Conservation (phyloP, 2,797 vertebrate species). For the Syngnathus rostellatus region DNA sequence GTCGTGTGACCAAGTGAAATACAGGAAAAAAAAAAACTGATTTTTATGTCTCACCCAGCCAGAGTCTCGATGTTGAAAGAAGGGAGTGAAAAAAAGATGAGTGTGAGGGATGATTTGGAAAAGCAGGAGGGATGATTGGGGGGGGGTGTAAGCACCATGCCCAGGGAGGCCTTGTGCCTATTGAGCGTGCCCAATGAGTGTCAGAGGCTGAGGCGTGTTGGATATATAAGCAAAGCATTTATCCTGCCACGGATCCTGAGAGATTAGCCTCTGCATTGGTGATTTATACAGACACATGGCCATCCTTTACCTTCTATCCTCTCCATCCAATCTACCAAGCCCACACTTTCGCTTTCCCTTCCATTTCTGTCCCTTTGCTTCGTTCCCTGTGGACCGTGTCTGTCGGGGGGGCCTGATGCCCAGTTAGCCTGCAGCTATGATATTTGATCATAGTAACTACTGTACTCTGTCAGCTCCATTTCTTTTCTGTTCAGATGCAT, state of each 20-base stretch:
- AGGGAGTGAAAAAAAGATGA: slow-evolving; percentile 56
- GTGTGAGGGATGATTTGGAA: slow-evolving; percentile 66
- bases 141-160: slow-evolving; percentile 37
- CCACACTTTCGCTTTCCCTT: slow-evolving; percentile 37
- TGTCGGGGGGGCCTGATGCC: slow-evolving; percentile 86
- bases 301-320: slow-evolving; percentile 73
- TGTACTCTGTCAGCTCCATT: slow-evolving; percentile 85
- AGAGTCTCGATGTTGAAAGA: slow-evolving; percentile 48
- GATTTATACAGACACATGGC: slow-evolving; percentile 84
- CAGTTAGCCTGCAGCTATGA: slow-evolving; percentile 88
- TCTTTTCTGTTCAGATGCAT: slow-evolving; percentile 84
- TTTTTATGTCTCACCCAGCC: slow-evolving; percentile 47
- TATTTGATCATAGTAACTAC: slow-evolving; percentile 96
- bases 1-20: slow-evolving; percentile 35
- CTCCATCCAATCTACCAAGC: slow-evolving; percentile 40
- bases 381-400: slow-evolving; percentile 67
- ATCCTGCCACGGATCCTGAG: slow-evolving; percentile 73
- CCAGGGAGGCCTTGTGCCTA: slow-evolving; percentile 68
- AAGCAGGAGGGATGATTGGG: slow-evolving; percentile 13
- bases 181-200: slow-evolving; percentile 65
- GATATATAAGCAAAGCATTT: slow-evolving; percentile 74
- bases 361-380: slow-evolving; percentile 51
- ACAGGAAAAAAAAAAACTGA: slow-evolving; percentile 40
- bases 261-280: slow-evolving; percentile 80
- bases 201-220: slow-evolving; percentile 65